Evolutionary conservation across 2,888 invertebrate species (phyloP), one percentile per base, ranked within the genome.

Genomic region (Cryptophagus acutangulus): DNA sequence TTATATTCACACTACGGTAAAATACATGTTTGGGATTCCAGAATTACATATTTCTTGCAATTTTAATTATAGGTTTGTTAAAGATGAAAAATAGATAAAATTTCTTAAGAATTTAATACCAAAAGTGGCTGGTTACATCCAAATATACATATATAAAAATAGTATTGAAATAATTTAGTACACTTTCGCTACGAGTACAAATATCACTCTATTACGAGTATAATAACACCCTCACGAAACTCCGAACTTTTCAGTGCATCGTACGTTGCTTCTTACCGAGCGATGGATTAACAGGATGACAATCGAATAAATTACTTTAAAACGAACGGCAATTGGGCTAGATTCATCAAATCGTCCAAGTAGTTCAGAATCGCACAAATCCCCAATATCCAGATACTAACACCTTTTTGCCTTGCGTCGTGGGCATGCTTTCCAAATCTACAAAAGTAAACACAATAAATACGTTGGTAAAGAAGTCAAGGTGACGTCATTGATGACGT

Each of bases 341-440:
- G 65, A 38, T 85, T 78, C 55, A 88, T 79, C 33, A 92, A 79
- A 56, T 91, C 89, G 1, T 92, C 93, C 8, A 87, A 64, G 63
- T 92, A 91, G 69, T 94, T 93, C 2, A 93, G 93, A 69, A 93
- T 41, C 92, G 80, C 4, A 91, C 72, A 10, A 77, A 58, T 1
- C 89, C 88, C 92, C 92, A 94, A 57, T 84, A 74, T 3, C 84
- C 81, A 6, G 84, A 83, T 2, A 82, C 73, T 14, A 93, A 71
- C 33, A 93, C 71, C 43, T 84, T 84, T 61, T 82, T 86, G 8
- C 88, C 89, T 57, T 82, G 79, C 47, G 78, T 78, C 0, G 88
- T 87, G 26, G 84, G 80, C 62, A 89, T 81, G 1, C 81, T 81
- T 51, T 85, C 81, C 51, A 83, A 58, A 61, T 77, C 88, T 88